These are phyloP conservation scores for Automeris io DNA, from an alignment of 2,888 invertebrate species.

Conservation along the genomic window DNA sequence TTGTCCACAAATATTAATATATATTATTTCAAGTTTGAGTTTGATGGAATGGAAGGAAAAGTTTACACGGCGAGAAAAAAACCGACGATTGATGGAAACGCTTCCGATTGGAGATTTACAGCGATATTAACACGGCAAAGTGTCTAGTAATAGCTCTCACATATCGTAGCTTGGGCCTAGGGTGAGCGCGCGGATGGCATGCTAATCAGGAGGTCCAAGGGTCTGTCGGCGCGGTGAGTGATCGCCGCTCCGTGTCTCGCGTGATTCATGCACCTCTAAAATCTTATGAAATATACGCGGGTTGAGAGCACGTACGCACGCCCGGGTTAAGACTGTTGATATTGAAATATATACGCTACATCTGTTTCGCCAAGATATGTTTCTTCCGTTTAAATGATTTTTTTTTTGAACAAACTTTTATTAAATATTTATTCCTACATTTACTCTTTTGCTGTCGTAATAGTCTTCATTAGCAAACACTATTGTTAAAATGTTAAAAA, in stretches of 20 bases:
- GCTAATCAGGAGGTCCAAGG: conserved; percentile 70
- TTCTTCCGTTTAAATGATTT: too few species aligned
- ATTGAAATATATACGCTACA: conserved; percentile 72
- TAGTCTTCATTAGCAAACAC: too few species aligned
- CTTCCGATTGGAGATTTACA: conserved; percentile 63
- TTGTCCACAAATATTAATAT: too few species aligned
- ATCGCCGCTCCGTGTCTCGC: conserved; percentile 71
- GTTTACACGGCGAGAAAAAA: too few species aligned
- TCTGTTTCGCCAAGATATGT: too few species aligned
- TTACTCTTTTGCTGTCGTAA: too few species aligned
- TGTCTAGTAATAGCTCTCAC: conserved; percentile 77
- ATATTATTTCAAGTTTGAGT: too few species aligned
- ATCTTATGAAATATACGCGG: conserved; percentile 77
- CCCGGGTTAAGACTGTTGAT: conserved; percentile 74
- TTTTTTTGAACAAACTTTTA: too few species aligned
- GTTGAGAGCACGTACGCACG: conserved; percentile 66
- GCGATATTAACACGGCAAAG: conserved; percentile 75
- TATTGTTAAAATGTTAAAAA: too few species aligned
- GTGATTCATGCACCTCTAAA: conserved; percentile 77
- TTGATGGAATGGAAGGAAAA: too few species aligned
- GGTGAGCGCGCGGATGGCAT: conserved; percentile 62
- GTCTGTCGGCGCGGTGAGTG: conserved; percentile 66
- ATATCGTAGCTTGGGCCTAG: conserved; percentile 75
- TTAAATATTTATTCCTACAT: too few species aligned
- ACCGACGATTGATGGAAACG: conserved; percentile 34